phyloP scores from a whole-genome alignment of 2,113 vertebrate genomes.

The Pyxicephalus adspersus region DNA sequence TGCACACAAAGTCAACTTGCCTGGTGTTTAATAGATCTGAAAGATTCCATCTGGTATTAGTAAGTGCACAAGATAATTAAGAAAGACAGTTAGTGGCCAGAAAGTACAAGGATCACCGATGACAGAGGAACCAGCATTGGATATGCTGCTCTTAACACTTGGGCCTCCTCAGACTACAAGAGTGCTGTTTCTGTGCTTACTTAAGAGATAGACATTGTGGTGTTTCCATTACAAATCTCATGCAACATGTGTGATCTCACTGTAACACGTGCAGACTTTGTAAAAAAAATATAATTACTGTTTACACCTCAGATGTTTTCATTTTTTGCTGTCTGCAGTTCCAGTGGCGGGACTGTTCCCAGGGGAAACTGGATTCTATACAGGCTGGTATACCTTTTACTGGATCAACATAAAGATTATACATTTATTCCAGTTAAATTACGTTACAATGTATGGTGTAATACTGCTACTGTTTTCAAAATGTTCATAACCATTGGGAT shows the following conservation, averaged over 20 bases:
- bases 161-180: neutral
- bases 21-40: conserved; percentile 46
- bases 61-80: conserved; percentile 54
- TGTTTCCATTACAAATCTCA: neutral
- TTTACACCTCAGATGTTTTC: conserved; percentile 34
- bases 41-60: conserved; percentile 72
- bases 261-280: conserved; percentile 22
- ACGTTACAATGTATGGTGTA: neutral
- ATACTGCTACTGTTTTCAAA: no score
- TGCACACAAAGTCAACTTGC: conserved; percentile 48
- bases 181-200: neutral
- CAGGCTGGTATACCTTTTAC: conserved; percentile 22
- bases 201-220: neutral
- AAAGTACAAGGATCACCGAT: neutral
- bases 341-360: conserved; percentile 11
- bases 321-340: conserved; percentile 3
- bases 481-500: no score
- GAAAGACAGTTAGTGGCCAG: conserved; percentile 40
- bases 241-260: conserved; percentile 33
- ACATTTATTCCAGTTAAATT: conserved; percentile 21
- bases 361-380: conserved; percentile 24
- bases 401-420: conserved; percentile 49
- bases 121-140: neutral
- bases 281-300: conserved; percentile 18
- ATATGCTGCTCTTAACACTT: no score